These are phyloP conservation scores for Tinamus major DNA, from an alignment of 2,797 vertebrate species.

Conservation along the genomic window DNA sequence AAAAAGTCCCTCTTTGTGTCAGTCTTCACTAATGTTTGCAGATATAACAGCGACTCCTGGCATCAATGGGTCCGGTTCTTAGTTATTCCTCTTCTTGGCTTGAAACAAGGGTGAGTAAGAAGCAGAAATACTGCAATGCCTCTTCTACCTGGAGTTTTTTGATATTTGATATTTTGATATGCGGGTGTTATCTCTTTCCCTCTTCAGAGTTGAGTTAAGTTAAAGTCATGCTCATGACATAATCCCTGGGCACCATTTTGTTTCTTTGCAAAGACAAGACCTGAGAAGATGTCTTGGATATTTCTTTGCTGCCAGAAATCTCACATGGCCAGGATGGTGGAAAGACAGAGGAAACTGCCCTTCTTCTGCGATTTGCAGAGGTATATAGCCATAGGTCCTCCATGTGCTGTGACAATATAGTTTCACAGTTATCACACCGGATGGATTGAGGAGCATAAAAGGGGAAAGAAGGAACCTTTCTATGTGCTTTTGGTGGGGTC, in stretches of 20 bases:
- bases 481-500: background rate
- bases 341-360: background rate
- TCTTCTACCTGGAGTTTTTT: background rate
- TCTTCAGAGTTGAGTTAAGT: background rate
- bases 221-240: background rate
- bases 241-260: background rate
- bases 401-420: background rate
- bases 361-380: background rate
- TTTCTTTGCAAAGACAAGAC: background rate
- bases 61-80: background rate
- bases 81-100: background rate
- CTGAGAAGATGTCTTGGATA: background rate
- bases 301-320: background rate
- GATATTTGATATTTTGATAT: background rate
- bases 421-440: background rate
- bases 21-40: slow-evolving; percentile 37
- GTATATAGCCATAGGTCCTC: background rate
- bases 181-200: background rate
- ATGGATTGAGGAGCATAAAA: accelerated
- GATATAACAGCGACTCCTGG: background rate
- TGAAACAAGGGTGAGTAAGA: background rate
- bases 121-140: background rate
- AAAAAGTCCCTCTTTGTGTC: background rate
- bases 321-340: background rate
- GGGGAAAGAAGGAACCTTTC: background rate